Evolutionary conservation across 2,888 invertebrate genomes (phyloP).

Genomic region (Cenopis cana): DNA sequence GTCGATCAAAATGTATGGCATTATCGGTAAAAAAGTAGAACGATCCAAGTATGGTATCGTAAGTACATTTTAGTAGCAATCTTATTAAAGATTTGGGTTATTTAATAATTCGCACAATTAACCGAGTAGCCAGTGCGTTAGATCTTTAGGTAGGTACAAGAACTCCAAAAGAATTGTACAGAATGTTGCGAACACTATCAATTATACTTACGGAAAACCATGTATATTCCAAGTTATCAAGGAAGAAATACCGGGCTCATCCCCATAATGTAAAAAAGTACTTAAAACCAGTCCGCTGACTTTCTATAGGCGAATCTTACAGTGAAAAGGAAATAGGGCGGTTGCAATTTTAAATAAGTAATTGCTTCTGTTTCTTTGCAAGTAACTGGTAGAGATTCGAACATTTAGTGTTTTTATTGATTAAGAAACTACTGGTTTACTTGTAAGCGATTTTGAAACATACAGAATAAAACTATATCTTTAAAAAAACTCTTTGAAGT

Average conservation of each 20-base stretch:
- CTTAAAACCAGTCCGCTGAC: slow-evolving; percentile 35
- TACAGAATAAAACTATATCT: too few species aligned
- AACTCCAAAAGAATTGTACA: too few species aligned
- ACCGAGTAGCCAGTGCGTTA: too few species aligned
- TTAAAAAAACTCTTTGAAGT: too few species aligned
- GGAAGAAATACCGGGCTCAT: slow-evolving; percentile 29
- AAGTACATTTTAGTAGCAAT: too few species aligned
- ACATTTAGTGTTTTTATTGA: background rate
- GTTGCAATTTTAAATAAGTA: slow-evolving; percentile 40
- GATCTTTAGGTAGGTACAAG: too few species aligned
- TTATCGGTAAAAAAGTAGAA: too few species aligned
- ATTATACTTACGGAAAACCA: slow-evolving; percentile 19
- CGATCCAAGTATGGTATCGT: too few species aligned
- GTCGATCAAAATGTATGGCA: too few species aligned
- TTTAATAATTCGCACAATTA: too few species aligned
- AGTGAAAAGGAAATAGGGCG: slow-evolving; percentile 38
- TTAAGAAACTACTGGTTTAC: background rate
- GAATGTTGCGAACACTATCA: background rate
- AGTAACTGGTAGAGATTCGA: slow-evolving; percentile 3
- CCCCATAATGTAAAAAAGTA: slow-evolving; percentile 41
- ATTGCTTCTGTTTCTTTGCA: slow-evolving; percentile 33
- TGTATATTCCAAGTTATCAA: slow-evolving; percentile 19
- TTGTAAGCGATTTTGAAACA: too few species aligned
- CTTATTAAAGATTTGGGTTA: too few species aligned
- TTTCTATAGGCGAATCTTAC: slow-evolving; percentile 35